These are phyloP conservation scores for Hydrotaea diabolus DNA, from an alignment of 2,888 invertebrate species.

Conservation along the genomic window DNA sequence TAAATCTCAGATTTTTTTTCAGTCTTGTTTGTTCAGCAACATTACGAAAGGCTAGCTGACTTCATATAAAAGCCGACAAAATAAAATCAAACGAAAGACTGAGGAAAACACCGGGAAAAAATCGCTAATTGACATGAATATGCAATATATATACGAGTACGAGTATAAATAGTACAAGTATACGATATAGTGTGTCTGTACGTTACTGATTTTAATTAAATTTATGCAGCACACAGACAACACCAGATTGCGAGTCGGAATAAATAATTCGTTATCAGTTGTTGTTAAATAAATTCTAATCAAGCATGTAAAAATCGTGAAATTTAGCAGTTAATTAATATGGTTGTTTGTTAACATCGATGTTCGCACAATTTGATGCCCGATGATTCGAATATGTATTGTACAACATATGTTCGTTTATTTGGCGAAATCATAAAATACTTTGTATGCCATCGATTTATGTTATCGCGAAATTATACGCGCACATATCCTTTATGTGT, in stretches of 20 bases:
- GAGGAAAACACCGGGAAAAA: slow-evolving; percentile 16
- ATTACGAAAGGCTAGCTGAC: background rate
- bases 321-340: slow-evolving; percentile 32
- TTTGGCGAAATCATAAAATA: background rate
- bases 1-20: slow-evolving; percentile 40
- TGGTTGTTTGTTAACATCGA: background rate
- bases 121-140: slow-evolving; percentile 50
- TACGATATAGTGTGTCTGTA: no score
- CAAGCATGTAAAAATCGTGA: slow-evolving; percentile 2
- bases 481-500: background rate
- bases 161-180: no score
- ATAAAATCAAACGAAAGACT: background rate
- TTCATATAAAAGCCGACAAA: background rate
- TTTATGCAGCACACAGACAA: slow-evolving; percentile 28
- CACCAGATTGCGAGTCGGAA: background rate
- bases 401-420: no score
- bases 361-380: background rate
- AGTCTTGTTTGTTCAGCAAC: background rate
- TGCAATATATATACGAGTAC: background rate
- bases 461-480: slow-evolving; percentile 12
- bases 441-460: slow-evolving; percentile 19
- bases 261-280: background rate
- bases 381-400: background rate
- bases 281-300: slow-evolving; percentile 13
- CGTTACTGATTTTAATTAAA: slow-evolving; percentile 54